Evolutionary conservation across 2,797 vertebrate species (phyloP).

Genomic region (Thalassophryne amazonica): DNA sequence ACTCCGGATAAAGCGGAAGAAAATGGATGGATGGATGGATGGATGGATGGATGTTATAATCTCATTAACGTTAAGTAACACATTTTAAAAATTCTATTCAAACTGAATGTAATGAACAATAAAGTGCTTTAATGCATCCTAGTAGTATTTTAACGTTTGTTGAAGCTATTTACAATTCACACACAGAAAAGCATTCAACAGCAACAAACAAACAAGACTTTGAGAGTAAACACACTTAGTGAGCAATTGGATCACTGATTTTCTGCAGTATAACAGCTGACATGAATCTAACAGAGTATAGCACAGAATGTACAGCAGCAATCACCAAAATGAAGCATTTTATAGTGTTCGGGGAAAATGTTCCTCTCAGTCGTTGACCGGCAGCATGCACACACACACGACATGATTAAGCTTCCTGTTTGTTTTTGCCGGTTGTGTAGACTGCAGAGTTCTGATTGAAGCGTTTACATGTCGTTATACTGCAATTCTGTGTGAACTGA

Average conservation of each 20-base stretch:
- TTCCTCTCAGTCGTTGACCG: not conserved
- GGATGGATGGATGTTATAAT: too few relatives aligned
- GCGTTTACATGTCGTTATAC: conserved; percentile 41
- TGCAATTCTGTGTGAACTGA: conserved; percentile 19
- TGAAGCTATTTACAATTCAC: not conserved
- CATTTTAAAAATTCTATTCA: conserved; percentile 59
- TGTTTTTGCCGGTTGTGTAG: conserved; percentile 40
- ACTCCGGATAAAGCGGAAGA: too few relatives aligned
- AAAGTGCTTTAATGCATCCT: conserved; percentile 73
- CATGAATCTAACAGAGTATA: too few relatives aligned
- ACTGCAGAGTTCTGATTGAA: conserved; percentile 39
- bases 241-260: conserved; percentile 1
- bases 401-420: conserved; percentile 47
- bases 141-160: conserved; percentile 30
- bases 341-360: conserved; percentile 1
- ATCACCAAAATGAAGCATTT: conserved; percentile 1
- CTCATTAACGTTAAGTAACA: conserved; percentile 64
- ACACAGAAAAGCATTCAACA: not conserved
- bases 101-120: conserved; percentile 36
- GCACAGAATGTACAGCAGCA: not conserved
- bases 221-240: conserved; percentile 6
- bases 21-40: too few relatives aligned
- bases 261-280: too few relatives aligned
- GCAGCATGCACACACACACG: conserved; percentile 27
- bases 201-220: conserved; percentile 17